These are phyloP conservation scores for Hypothenemus hampei DNA, from an alignment of 1,140 invertebrate genomes.

Conservation along the genomic window DNA sequence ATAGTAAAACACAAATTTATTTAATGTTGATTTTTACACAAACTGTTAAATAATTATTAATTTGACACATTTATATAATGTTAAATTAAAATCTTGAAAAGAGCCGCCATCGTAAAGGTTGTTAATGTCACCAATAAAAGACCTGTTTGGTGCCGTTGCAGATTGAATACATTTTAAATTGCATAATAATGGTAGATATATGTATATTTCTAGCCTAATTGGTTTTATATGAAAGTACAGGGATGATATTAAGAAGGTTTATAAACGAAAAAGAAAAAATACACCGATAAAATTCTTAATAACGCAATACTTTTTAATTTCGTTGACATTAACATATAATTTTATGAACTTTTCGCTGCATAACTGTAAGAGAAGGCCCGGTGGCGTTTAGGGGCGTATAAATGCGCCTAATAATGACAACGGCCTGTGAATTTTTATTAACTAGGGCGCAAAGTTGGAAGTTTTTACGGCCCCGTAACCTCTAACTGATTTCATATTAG, in stretches of 20 bases:
- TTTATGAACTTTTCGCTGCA: slow-evolving; percentile 18
- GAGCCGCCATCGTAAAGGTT: slow-evolving; percentile 4
- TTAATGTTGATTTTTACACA: slow-evolving; percentile 3
- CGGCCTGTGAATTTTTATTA: slow-evolving; percentile 20
- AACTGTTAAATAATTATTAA: slow-evolving; percentile 20
- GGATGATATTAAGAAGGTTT: too few species aligned
- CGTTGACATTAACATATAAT: slow-evolving; percentile 15
- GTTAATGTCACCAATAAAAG: slow-evolving; percentile 19
- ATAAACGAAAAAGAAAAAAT: too few species aligned
- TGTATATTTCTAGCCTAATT: too few species aligned
- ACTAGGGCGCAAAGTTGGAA: slow-evolving; percentile 21
- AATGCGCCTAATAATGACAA: slow-evolving; percentile 22
- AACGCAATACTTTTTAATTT: slow-evolving; percentile 23
- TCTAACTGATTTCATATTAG: slow-evolving; percentile 27
- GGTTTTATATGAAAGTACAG: too few species aligned
- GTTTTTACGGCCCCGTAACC: slow-evolving; percentile 15
- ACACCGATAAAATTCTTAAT: slow-evolving; percentile 3
- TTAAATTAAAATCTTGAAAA: slow-evolving; percentile 16
- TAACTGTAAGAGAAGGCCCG: slow-evolving; percentile 14
- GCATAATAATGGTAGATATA: too few species aligned
- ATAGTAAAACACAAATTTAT: slow-evolving; percentile 15
- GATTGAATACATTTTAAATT: slow-evolving; percentile 7
- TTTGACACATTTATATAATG: slow-evolving; percentile 21
- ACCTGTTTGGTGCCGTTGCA: slow-evolving; percentile 4
- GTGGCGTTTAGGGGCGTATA: slow-evolving; percentile 10